Percentiles rank a stretch among this genome's conserved stretches.
Conservation (phyloP, 2,888 invertebrate species). For the Thymelicus lineola region DNA sequence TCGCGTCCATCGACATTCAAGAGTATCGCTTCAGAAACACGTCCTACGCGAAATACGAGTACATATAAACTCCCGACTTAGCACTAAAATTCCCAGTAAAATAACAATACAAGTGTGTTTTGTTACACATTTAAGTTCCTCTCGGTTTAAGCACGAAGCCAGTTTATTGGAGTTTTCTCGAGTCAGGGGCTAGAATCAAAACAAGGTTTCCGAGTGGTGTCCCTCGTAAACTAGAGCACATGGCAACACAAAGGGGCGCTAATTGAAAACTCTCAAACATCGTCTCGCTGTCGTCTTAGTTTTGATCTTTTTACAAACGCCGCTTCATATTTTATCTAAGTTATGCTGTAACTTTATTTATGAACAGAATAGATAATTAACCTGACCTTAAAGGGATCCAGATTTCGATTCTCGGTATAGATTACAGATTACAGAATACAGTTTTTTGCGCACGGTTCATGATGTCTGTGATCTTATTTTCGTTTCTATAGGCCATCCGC, state of each 20-base stretch:
- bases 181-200: background rate
- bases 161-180: conserved; percentile 4
- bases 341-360: background rate
- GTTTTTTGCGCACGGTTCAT: too few relatives aligned
- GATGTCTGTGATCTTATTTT: too few relatives aligned
- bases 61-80: too few relatives aligned
- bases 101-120: background rate
- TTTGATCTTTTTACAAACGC: conserved; percentile 17
- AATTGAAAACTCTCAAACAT: conserved; percentile 26
- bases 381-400: too few relatives aligned
- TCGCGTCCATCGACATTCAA: too few relatives aligned
- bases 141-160: background rate
- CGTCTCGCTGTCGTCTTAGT: background rate
- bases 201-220: conserved; percentile 12
- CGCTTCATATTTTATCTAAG: background rate
- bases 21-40: too few relatives aligned
- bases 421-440: too few relatives aligned
- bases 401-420: too few relatives aligned
- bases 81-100: background rate
- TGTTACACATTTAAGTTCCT: conserved; percentile 1
- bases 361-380: too few relatives aligned
- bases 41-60: too few relatives aligned
- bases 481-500: too few relatives aligned
- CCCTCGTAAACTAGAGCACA: conserved; percentile 12
- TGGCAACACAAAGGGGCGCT: conserved; percentile 17